Evolutionary conservation across 1,140 invertebrate species (phyloP).

Genomic region (Cepaea nemoralis): DNA sequence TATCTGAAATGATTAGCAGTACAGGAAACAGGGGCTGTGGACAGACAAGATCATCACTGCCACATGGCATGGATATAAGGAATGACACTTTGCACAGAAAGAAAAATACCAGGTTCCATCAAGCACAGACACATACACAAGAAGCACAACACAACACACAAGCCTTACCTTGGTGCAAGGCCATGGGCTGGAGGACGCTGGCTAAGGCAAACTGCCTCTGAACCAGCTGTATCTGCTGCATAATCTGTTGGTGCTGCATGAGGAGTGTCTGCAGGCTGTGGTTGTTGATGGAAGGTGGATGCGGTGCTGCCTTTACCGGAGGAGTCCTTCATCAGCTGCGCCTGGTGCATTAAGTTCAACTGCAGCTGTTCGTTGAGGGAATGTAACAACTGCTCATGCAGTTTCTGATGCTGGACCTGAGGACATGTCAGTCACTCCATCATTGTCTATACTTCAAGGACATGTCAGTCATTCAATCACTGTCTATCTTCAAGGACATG

Average conservation of each 20-base stretch:
- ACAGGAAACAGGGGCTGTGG: too few relatives aligned
- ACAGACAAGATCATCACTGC: too few relatives aligned
- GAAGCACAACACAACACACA: too few relatives aligned
- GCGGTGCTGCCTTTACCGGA: slow-evolving; percentile 71
- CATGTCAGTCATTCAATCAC: neutral
- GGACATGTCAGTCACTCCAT: too few relatives aligned
- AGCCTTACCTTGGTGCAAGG: slow-evolving; percentile 58
- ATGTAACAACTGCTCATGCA: slow-evolving; percentile 80
- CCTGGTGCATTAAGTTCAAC: slow-evolving; percentile 81
- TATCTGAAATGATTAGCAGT: too few relatives aligned
- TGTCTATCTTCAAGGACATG: too few relatives aligned
- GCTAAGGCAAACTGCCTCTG: slow-evolving; percentile 81
- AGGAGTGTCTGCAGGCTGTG: slow-evolving; percentile 78
- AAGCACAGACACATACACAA: too few relatives aligned
- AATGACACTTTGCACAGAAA: too few relatives aligned
- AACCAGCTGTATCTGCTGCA: slow-evolving; percentile 82
- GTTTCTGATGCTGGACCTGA: slow-evolving; percentile 75
- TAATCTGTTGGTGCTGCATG: slow-evolving; percentile 83
- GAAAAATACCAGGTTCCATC: too few relatives aligned
- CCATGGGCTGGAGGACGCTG: slow-evolving; percentile 59
- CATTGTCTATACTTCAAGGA: neutral
- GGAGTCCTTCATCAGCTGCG: slow-evolving; percentile 79
- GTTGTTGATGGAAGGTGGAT: slow-evolving; percentile 69
- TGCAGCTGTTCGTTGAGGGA: slow-evolving; percentile 85
- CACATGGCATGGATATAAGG: too few relatives aligned